These are phyloP conservation scores for Agonopterix subpropinquella DNA, from an alignment of 2,888 invertebrate genomes.

Conservation along the genomic window DNA sequence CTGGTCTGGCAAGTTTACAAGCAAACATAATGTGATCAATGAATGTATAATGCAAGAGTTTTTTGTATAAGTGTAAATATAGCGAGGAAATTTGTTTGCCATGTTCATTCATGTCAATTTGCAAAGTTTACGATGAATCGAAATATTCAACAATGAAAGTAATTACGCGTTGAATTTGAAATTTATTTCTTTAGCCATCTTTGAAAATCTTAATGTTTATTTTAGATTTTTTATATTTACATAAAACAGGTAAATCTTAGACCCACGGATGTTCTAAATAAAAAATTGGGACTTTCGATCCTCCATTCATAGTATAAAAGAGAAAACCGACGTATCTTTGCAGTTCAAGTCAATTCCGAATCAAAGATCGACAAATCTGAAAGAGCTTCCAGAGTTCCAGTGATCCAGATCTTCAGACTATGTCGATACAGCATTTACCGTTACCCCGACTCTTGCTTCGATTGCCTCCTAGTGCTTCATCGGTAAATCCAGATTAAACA, in stretches of 20 bases:
- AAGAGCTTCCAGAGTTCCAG: background rate
- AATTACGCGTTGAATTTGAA: too few species aligned
- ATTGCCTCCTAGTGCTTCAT: too few species aligned
- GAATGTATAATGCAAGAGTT: background rate
- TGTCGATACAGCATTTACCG: background rate
- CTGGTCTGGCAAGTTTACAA: conserved; percentile 1
- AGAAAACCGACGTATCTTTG: conserved; percentile 7
- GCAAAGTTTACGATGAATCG: too few species aligned
- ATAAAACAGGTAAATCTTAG: too few species aligned
- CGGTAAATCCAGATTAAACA: background rate
- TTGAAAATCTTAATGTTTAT: too few species aligned
- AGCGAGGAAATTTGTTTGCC: too few species aligned
- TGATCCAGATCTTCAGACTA: conserved; percentile 1
- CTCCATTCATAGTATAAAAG: conserved; percentile 10
- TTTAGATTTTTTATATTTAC: too few species aligned
- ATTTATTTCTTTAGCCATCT: too few species aligned
- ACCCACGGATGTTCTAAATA: conserved; percentile 7
- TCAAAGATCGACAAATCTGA: conserved; percentile 7
- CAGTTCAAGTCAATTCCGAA: conserved; percentile 3
- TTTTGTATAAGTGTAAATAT: too few species aligned
- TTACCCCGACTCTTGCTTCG: background rate
- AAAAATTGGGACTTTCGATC: conserved; percentile 13
- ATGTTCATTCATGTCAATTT: too few species aligned
- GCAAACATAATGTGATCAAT: background rate
- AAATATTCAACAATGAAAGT: too few species aligned